These are phyloP conservation scores for Poecilobothrus nobilitatus DNA, from an alignment of 2,888 invertebrate genomes.

Conservation along the genomic window DNA sequence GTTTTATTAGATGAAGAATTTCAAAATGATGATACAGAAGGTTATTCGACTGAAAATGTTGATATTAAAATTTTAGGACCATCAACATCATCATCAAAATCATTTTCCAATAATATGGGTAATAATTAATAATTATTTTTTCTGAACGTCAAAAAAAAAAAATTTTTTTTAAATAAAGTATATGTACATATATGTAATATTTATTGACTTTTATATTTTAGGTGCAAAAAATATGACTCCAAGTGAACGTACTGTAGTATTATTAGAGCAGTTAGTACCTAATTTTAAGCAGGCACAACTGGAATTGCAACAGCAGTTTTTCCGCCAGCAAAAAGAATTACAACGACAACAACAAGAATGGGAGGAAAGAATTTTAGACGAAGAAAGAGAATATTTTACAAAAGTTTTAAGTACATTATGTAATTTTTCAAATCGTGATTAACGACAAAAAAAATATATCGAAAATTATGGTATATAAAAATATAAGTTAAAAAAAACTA, in stretches of 20 bases:
- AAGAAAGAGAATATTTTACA: conserved; percentile 16
- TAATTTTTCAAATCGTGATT: no score
- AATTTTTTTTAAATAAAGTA: no score
- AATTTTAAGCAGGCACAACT: conserved; percentile 13
- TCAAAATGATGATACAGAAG: not conserved
- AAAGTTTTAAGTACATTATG: conserved; percentile 9
- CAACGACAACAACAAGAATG: conserved; percentile 18
- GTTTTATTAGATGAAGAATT: not conserved
- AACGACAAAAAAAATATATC: no score
- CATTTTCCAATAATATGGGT: no score
- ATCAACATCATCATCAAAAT: not conserved
- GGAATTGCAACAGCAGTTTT: conserved; percentile 15
- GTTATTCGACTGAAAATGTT: not conserved
- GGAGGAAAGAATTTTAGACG: conserved; percentile 17
- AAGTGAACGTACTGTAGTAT: not conserved
- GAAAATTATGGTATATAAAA: no score
- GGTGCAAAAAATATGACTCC: not conserved
- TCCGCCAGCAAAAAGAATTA: conserved; percentile 13
- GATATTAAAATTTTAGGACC: not conserved
- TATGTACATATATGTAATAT: no score
- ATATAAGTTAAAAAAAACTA: no score
- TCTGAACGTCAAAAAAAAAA: no score
- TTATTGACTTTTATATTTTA: not conserved
- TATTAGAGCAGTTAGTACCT: conserved; percentile 13
- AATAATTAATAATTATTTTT: no score